A percentile compares a stretch with the other conserved stretches of the same genome.
These are phyloP conservation scores for Amblyornis subalaris DNA, from an alignment of 2,113 vertebrate genomes.

Conservation along the genomic window DNA sequence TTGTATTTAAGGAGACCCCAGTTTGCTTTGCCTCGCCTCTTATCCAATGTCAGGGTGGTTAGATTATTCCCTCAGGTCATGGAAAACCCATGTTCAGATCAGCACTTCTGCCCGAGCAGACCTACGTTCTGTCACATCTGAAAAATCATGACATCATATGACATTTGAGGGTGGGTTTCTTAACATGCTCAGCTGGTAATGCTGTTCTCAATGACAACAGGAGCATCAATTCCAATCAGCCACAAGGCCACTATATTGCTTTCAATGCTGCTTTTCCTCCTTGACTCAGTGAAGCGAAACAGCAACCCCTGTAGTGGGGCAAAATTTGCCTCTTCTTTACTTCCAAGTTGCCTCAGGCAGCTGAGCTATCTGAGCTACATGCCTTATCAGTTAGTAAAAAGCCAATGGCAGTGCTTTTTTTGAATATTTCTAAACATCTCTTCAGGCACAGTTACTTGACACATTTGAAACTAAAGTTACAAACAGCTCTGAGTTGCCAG, in stretches of 20 bases:
- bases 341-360: background rate
- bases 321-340: background rate
- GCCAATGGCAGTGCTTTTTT: background rate
- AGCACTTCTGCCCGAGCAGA: background rate
- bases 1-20: background rate
- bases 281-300: background rate
- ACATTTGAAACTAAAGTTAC: constrained; percentile 41
- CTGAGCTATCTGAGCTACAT: background rate
- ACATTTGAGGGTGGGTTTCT: background rate
- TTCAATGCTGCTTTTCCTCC: background rate
- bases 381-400: background rate
- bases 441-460: constrained; percentile 41
- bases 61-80: background rate
- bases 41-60: background rate
- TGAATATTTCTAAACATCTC: constrained; percentile 30
- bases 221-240: background rate
- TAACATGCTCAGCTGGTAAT: background rate
- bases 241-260: background rate
- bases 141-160: background rate
- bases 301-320: background rate
- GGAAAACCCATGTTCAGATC: background rate
- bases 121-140: background rate
- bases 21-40: background rate
- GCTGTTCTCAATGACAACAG: background rate
- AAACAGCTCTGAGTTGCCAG: constrained; percentile 41